A percentile compares a stretch with the other conserved stretches of the same genome.
Conservation (phyloP, 2,888 invertebrate species). For the Vandiemenella viatica region DNA sequence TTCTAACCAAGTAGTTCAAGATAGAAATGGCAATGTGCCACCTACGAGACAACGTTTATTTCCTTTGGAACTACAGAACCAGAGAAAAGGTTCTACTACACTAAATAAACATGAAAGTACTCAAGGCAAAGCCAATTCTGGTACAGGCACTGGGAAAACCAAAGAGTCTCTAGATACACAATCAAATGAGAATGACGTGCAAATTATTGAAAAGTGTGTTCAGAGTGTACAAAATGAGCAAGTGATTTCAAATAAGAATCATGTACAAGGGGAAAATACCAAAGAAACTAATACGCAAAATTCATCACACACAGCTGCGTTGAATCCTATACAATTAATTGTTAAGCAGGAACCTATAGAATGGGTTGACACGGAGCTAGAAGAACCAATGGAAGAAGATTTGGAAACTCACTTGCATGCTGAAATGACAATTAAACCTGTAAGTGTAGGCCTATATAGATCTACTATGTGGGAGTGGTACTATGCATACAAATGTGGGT, state of each 20-base stretch:
- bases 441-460: too few relatives aligned
- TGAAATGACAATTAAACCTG: slow-evolving; percentile 54
- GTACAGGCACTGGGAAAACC: not conserved
- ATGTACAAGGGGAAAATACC: not conserved
- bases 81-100: too few relatives aligned
- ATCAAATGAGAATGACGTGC: not conserved
- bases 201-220: not conserved
- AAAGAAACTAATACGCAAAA: not conserved
- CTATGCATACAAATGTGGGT: too few relatives aligned
- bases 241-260: not conserved
- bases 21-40: not conserved
- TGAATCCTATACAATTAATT: slow-evolving; percentile 14
- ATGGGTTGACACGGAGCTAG: slow-evolving; percentile 50
- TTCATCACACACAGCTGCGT: not conserved
- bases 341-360: slow-evolving; percentile 51
- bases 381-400: slow-evolving; percentile 26
- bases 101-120: not conserved
- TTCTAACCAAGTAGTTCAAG: not conserved
- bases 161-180: not conserved
- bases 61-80: not conserved
- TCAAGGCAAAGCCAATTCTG: not conserved
- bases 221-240: not conserved
- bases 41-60: not conserved
- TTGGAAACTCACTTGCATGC: slow-evolving; percentile 46
- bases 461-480: too few relatives aligned